Evolutionary conservation across 2,797 vertebrate genomes (phyloP).

Genomic region (Phylloscopus collybita): DNA sequence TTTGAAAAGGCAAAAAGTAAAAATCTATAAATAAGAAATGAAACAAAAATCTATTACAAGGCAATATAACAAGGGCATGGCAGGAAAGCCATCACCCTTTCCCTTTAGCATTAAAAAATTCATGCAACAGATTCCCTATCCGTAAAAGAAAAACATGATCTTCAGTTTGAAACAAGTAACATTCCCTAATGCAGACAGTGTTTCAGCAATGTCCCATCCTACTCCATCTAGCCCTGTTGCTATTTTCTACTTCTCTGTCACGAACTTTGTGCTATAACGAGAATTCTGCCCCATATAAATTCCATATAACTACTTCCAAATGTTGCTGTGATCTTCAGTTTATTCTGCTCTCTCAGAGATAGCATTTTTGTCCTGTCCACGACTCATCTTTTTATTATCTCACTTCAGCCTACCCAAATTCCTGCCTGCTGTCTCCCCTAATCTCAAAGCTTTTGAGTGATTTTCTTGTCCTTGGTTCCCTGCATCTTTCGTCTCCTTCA

Average conservation of each 20-base stretch:
- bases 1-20: background rate
- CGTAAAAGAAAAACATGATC: background rate
- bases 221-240: background rate
- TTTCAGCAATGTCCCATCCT: background rate
- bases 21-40: conserved; percentile 1
- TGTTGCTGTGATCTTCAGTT: background rate
- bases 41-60: background rate
- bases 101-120: background rate
- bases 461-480: background rate
- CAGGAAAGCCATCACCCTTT: background rate
- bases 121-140: background rate
- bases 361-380: background rate
- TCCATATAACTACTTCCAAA: background rate
- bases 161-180: background rate
- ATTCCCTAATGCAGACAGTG: background rate
- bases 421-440: background rate
- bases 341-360: background rate
- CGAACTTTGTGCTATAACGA: background rate
- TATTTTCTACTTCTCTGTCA: background rate
- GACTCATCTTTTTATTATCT: background rate
- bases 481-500: background rate
- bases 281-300: background rate
- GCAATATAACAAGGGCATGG: background rate
- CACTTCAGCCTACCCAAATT: background rate
- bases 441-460: background rate